Evolutionary conservation across 2,113 vertebrate genomes (phyloP), one percentile per base, ranked within the genome.

Genomic region (Hepsetus odoe): DNA sequence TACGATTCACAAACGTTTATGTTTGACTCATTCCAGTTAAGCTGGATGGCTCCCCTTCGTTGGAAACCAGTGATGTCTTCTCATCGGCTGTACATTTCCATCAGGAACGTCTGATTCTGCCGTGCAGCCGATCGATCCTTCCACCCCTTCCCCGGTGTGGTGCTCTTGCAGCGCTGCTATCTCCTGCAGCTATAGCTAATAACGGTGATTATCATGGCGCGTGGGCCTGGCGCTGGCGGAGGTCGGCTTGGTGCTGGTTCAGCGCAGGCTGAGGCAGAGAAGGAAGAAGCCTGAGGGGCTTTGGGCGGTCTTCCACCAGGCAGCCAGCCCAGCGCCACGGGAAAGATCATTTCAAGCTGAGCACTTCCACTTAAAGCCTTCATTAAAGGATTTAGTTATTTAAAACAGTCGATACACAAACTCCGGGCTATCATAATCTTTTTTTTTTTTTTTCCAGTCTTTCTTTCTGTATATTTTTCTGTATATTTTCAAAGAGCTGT

Each of bases 311-410:
- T 35, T 78, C 91, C 93, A 93, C 42, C 81, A 91, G 91, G 91
- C 72, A 85, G 90, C 58, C 65, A 76, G 87, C 80, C 85, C 77
- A 5, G 59, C 87, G 89, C 87, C 72, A 61, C 86, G 8, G 35
- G 56, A 40, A 44, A 38, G 69, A 61, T 49, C 35, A 58, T 89
- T 89, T 89, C 87, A 86, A 79, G 73, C 83, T 59, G 53, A 74
- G 85, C 79, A 80, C 82, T 89, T 85, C 85, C 87, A 86, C 87
- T 90, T 89, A 90, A 91, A 90, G 88, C 84, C 85, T 89, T 92
- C 91, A 92, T 93, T 92, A 92, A 92, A 91, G 90, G 87, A 90
- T 91, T 91, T 92, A 83, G 88, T 91, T 92, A 92, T 91, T 92
- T 82, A 89, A 90, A 90, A 88, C 75, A 88, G 89, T 84, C 86